Percentiles rank a stretch among this genome's conserved stretches.
Evolutionary conservation across 2,797 vertebrate species (phyloP).

Genomic region (Arctocebus calabarensis): DNA sequence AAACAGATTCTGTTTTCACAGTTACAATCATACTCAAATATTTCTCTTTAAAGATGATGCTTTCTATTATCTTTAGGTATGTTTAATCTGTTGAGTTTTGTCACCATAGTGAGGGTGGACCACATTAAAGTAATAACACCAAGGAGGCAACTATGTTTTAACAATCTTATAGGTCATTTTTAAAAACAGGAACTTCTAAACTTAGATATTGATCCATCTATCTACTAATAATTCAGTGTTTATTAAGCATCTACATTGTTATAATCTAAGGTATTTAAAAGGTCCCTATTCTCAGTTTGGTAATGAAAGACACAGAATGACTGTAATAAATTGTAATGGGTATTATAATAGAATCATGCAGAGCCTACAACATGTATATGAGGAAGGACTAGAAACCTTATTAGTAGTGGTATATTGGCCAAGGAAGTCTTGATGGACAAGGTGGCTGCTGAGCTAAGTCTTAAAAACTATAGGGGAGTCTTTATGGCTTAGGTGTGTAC

Average conservation of each 20-base stretch:
- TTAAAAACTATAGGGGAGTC: neutral
- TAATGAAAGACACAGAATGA: conserved; percentile 1
- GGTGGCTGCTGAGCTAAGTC: neutral
- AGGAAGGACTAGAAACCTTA: neutral
- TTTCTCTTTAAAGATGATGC: neutral
- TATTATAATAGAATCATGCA: neutral
- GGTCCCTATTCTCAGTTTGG: neutral
- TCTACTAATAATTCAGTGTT: neutral
- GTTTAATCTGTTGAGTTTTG: neutral
- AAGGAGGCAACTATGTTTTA: neutral
- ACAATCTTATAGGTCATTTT: neutral
- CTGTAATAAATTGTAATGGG: neutral
- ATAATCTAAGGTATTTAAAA: neutral
- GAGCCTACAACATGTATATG: neutral
- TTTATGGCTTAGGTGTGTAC: neutral
- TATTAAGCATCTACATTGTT: conserved; percentile 9
- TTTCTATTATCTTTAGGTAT: neutral
- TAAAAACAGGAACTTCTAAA: neutral
- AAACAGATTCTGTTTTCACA: neutral
- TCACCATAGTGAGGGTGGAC: neutral
- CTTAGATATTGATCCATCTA: neutral
- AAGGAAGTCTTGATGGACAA: neutral
- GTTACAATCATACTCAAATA: neutral
- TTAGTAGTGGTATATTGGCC: neutral
- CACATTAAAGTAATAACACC: neutral